These are phyloP conservation scores for Neoseiulus cucumeris DNA, from an alignment of 1,140 invertebrate species.

Conservation along the genomic window DNA sequence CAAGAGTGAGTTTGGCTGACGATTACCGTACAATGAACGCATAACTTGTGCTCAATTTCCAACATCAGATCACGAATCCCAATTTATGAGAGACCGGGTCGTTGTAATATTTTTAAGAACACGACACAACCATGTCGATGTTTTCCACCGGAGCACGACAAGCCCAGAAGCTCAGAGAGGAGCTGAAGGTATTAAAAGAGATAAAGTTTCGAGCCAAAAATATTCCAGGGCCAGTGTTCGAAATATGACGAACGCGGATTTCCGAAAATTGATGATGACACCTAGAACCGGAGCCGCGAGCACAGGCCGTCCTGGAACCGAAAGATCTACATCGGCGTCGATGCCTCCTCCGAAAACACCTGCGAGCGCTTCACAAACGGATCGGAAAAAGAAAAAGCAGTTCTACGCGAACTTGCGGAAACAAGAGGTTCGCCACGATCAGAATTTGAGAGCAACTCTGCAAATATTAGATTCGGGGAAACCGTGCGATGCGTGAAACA, in stretches of 20 bases:
- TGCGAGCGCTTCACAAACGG: constrained; percentile 18
- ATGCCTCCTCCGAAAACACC: neutral
- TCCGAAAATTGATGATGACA: constrained; percentile 84
- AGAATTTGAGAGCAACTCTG: neutral
- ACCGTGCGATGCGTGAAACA: neutral
- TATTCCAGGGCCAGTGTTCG: neutral
- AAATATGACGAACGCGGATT: constrained; percentile 78
- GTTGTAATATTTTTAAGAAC: neutral
- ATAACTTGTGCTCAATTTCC: neutral
- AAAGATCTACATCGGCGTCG: constrained; percentile 13
- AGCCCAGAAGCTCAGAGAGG: too few species aligned
- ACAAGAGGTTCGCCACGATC: constrained; percentile 7
- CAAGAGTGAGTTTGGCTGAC: neutral
- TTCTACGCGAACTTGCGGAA: constrained; percentile 16
- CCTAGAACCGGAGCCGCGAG: constrained; percentile 36
- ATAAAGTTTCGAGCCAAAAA: too few species aligned
- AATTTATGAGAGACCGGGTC: neutral
- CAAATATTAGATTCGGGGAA: neutral
- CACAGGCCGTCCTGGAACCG: constrained; percentile 12
- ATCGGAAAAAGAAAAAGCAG: constrained; percentile 34
- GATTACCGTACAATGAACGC: neutral
- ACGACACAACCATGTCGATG: neutral
- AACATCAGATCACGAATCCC: neutral
- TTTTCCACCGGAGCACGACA: neutral
- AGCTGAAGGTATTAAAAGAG: too few species aligned